Base-by-base conservation (phyloP, 2,888 invertebrate genomes). In the Conus canariensis region DNA sequence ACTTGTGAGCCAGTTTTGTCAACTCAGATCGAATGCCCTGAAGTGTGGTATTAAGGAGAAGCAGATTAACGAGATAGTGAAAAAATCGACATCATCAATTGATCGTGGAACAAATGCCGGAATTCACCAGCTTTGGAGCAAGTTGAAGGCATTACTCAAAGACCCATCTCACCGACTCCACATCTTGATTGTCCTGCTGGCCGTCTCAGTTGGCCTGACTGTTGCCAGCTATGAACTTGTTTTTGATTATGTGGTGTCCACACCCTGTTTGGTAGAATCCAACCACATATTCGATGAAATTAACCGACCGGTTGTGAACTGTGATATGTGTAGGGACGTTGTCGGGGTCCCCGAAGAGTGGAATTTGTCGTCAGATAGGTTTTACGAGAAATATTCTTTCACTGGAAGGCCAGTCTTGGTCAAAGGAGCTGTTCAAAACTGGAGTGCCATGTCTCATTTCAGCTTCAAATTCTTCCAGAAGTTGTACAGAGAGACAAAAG, bases 361-460 rank as follows among this genome's bases (percentile, higher is more conserved):
- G 14, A 97, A 97, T 94, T 97, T 98, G 56, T 97, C 97, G 0
- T 97, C 97, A 0, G 96, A 96, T 12, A 97, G 97, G 90, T 99
- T 99, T 95, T 98, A 98, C 94, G 95, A 97, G 70, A 96, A 97
- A 95, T 98, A 97, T 89, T 98, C 98, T 0, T 98, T 98, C 95
- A 97, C 97, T 14, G 97, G 98, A 0, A 97, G 97, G 9, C 99
- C 99, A 0, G 98, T 99, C 0, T 97, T 99, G 25, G 97, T 99
- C 9, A 97, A 97, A 22, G 99, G 99, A 96, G 99, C 98, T 0
- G 98, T 98, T 30, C 95, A 93, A 8, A 97, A 97, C 92, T 99
- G 99, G 99, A 97, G 97, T 70, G 98, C 99, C 0, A 96, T 97
- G 82, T 95, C 97, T 91, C 97, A 97, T 87, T 99, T 99, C 96